Evolutionary conservation across 2,797 vertebrate genomes (phyloP).

Genomic region (Microhierax caerulescens): DNA sequence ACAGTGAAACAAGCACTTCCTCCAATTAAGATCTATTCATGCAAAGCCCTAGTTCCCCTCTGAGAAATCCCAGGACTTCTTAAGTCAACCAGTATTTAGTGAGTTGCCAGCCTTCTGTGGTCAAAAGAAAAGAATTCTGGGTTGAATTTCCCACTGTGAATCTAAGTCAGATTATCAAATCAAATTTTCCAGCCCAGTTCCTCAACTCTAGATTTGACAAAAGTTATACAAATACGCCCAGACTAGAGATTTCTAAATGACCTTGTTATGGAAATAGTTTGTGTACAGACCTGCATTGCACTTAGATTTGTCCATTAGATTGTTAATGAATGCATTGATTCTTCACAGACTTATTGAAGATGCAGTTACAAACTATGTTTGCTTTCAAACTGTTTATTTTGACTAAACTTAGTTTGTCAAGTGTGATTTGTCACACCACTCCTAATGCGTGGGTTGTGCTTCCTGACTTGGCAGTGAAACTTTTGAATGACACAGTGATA

Average conservation of each 20-base stretch:
- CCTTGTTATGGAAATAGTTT: background rate
- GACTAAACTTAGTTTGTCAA: background rate
- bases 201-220: background rate
- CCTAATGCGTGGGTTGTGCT: background rate
- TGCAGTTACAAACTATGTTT: background rate
- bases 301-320: background rate
- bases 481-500: background rate
- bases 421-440: background rate
- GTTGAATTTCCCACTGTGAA: background rate
- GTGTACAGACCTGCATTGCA: background rate
- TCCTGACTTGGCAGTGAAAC: background rate
- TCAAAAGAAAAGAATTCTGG: background rate
- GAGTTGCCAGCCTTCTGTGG: background rate
- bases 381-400: background rate
- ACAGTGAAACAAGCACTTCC: background rate
- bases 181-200: conserved; percentile 32
- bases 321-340: conserved; percentile 31
- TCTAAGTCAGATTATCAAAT: background rate
- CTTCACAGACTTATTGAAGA: background rate
- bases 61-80: background rate
- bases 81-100: background rate
- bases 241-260: background rate
- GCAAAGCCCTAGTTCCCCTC: background rate
- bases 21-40: conserved; percentile 11
- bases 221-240: background rate